Evolutionary conservation across 1,140 invertebrate genomes (phyloP).

Genomic region (Scaptomyza pallida): DNA sequence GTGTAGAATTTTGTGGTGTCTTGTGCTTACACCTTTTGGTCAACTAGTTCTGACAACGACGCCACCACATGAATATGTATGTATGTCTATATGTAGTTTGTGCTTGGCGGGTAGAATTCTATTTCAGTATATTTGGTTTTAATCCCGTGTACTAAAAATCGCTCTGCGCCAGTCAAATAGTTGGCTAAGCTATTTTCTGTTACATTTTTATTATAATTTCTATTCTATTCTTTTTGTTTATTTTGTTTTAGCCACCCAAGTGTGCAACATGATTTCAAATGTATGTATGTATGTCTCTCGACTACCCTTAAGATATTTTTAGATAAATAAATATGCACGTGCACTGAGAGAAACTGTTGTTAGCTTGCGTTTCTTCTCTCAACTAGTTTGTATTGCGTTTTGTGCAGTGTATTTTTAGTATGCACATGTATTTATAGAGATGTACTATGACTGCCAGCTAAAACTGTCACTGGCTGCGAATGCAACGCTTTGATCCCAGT

Average conservation of each 20-base stretch:
- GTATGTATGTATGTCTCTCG: constrained; percentile 4
- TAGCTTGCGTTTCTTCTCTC: too few species aligned
- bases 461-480: background rate
- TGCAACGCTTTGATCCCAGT: constrained; percentile 10
- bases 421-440: background rate
- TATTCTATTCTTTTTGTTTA: too few species aligned
- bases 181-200: constrained; percentile 5
- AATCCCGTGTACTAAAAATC: constrained; percentile 10
- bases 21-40: constrained; percentile 22
- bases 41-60: constrained; percentile 27
- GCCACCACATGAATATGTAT: background rate
- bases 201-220: background rate
- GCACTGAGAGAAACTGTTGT: constrained; percentile 1
- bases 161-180: background rate
- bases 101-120: background rate
- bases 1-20: constrained; percentile 8
- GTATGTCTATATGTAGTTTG: background rate
- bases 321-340: constrained; percentile 4
- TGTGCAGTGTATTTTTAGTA: background rate
- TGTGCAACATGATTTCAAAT: constrained; percentile 9
- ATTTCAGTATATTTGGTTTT: background rate
- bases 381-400: background rate
- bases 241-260: constrained; percentile 11
- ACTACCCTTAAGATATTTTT: constrained; percentile 29
- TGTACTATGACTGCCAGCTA: constrained; percentile 5